These are phyloP conservation scores for Coelopa pilipes DNA, from an alignment of 2,888 invertebrate genomes.

Conservation along the genomic window DNA sequence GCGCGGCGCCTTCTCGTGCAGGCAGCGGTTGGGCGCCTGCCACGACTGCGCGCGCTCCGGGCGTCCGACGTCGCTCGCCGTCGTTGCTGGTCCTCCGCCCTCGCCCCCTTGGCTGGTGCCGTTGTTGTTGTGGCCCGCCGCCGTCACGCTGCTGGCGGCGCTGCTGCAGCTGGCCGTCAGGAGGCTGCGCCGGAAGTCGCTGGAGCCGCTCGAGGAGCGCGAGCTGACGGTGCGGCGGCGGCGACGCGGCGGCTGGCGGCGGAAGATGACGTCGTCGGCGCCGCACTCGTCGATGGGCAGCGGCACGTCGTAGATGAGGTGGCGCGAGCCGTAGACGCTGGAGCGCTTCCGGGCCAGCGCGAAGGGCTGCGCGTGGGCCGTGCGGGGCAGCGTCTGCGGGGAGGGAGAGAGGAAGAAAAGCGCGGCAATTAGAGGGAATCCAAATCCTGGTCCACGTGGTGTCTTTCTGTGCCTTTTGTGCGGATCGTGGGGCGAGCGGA, in stretches of 20 bases:
- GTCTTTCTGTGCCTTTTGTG: no score
- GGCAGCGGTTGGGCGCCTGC: constrained; percentile 52
- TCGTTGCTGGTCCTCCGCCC: constrained; percentile 22
- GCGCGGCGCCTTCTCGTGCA: constrained; percentile 66
- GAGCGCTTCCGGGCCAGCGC: constrained; percentile 67
- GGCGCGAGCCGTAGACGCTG: constrained; percentile 70
- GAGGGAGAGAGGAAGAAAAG: no score
- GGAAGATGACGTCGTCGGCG: constrained; percentile 67
- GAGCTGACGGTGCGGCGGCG: constrained; percentile 42
- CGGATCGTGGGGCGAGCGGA: no score
- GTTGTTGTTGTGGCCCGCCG: constrained; percentile 35
- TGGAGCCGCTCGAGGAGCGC: constrained; percentile 41
- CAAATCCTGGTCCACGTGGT: no score
- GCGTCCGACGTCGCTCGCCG: constrained; percentile 33
- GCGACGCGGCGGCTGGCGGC: constrained; percentile 47
- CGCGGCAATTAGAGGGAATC: no score
- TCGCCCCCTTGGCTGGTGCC: constrained; percentile 13
- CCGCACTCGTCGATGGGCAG: constrained; percentile 72
- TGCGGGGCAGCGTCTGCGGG: background rate
- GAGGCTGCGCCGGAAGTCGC: constrained; percentile 54
- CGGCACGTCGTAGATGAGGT: constrained; percentile 73
- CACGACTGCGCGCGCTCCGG: constrained; percentile 60
- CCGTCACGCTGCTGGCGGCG: constrained; percentile 48
- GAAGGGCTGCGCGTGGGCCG: constrained; percentile 40
- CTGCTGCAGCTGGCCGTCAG: constrained; percentile 58